Percentiles rank a stretch among this genome's conserved stretches.
Conservation (phyloP, 2,888 invertebrate species). For the Resseliella maxima region DNA sequence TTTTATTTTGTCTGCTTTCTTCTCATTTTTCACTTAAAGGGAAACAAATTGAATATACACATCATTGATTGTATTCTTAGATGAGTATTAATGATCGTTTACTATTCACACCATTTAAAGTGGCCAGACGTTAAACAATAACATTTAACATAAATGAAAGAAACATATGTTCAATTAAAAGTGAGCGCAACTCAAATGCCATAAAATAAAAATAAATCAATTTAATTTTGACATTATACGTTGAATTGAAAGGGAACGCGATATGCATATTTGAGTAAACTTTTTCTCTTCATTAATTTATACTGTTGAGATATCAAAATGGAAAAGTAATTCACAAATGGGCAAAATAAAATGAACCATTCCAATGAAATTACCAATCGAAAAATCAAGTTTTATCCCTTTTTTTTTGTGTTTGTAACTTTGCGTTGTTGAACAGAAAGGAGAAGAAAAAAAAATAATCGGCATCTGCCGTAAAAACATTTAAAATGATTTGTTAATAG, state of each 20-base stretch:
- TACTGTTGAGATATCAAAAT: constrained; percentile 29
- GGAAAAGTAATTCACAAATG: neutral
- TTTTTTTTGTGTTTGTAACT: neutral
- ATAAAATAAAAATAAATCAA: constrained; percentile 46
- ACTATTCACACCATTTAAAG: neutral
- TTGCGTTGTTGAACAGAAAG: neutral
- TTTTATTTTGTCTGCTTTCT: neutral
- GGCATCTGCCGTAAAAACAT: constrained; percentile 44
- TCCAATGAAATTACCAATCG: constrained; percentile 15
- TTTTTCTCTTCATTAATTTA: neutral
- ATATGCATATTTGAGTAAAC: constrained; percentile 33
- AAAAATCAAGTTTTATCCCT: constrained; percentile 38
- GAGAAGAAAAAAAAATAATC: neutral
- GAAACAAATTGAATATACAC: neutral
- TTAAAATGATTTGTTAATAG: constrained; percentile 53
- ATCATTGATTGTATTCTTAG: neutral
- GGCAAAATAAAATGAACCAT: neutral
- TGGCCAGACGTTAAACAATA: neutral
- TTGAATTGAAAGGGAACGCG: neutral
- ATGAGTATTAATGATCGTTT: neutral
- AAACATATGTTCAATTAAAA: constrained; percentile 31
- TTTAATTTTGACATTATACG: constrained; percentile 45
- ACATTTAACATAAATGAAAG: neutral
- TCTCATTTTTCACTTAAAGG: neutral
- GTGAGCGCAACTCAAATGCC: neutral